These are phyloP conservation scores for Aphidius ervi DNA, from an alignment of 1,140 invertebrate genomes.

Conservation along the genomic window DNA sequence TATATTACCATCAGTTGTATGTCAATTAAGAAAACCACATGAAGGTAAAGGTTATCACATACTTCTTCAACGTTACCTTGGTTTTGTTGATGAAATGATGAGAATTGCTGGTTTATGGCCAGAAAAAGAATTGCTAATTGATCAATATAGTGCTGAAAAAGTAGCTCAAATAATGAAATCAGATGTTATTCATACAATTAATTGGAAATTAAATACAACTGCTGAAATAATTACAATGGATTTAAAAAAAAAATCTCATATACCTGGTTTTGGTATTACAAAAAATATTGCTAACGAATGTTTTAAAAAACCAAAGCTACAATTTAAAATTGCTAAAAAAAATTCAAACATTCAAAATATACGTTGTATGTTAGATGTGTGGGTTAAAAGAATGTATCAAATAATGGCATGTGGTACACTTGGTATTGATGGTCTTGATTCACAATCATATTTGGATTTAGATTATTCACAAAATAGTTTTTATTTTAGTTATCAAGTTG, in stretches of 20 bases:
- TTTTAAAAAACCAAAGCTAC: neutral
- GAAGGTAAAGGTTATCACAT: conserved; percentile 54
- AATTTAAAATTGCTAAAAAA: neutral
- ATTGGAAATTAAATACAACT: conserved; percentile 10
- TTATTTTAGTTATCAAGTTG: conserved; percentile 20
- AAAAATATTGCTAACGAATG: neutral
- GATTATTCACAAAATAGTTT: neutral
- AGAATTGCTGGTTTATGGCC: conserved; percentile 58
- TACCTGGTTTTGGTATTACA: conserved; percentile 13
- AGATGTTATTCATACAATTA: neutral
- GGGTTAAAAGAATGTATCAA: conserved; percentile 15
- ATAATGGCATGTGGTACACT: conserved; percentile 12
- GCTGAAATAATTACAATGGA: conserved; percentile 6
- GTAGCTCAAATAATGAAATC: conserved; percentile 24
- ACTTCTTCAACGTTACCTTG: conserved; percentile 56
- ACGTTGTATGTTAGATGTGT: conserved; percentile 6
- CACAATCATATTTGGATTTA: too few species aligned
- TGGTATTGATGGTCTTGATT: neutral
- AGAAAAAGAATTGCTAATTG: conserved; percentile 59
- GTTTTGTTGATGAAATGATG: conserved; percentile 64
- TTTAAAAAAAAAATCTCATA: neutral
- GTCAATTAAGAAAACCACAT: conserved; percentile 36
- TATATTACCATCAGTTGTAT: conserved; percentile 47
- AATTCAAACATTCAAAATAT: conserved; percentile 2
- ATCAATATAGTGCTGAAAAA: conserved; percentile 45